Evolutionary conservation across 2,888 invertebrate species (phyloP).

Genomic region (Conistra vaccinii): DNA sequence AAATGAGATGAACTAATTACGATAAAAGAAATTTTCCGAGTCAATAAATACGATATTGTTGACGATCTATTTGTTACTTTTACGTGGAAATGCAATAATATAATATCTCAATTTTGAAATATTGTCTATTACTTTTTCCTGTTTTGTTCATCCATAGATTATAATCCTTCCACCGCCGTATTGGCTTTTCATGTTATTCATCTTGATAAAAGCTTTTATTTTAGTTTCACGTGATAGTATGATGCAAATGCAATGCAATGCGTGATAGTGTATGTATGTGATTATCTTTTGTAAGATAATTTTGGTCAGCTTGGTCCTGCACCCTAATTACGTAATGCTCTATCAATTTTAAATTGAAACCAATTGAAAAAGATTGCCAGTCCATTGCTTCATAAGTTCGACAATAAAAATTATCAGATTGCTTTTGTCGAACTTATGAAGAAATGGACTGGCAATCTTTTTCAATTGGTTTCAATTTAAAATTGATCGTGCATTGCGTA

Average conservation of each 20-base stretch:
- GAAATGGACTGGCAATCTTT: no score
- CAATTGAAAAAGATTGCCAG: no score
- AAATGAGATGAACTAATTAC: constrained; percentile 14
- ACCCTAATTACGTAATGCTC: no score
- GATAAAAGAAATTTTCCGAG: not conserved
- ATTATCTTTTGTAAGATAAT: not conserved
- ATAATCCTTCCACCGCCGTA: not conserved
- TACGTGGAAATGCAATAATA: not conserved
- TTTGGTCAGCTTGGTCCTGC: not conserved
- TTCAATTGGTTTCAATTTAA: no score
- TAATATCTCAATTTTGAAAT: not conserved
- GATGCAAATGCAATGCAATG: not conserved
- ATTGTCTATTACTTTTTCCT: not conserved
- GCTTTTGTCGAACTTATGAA: no score
- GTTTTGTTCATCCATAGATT: constrained; percentile 5
- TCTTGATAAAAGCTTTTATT: not conserved
- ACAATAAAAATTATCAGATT: no score
- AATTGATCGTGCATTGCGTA: no score
- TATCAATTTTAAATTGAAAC: no score
- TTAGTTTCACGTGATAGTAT: not conserved
- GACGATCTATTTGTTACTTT: not conserved
- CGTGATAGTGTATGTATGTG: not conserved
- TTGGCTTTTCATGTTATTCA: not conserved
- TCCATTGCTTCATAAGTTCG: no score
- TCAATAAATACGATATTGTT: constrained; percentile 4